Evolutionary conservation across 1,140 invertebrate species (phyloP).

Genomic region (Grapholita molesta): DNA sequence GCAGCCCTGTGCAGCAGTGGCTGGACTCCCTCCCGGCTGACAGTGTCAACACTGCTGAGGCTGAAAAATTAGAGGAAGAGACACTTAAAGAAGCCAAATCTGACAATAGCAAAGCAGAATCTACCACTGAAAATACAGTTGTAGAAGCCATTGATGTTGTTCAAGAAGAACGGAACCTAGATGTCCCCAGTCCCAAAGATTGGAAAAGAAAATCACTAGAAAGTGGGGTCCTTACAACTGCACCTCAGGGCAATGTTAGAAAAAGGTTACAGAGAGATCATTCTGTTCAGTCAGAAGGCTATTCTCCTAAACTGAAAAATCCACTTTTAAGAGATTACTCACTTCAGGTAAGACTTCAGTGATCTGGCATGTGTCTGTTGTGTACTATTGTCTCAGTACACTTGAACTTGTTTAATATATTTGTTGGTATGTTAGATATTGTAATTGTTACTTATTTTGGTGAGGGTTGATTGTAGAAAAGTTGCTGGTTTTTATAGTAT

Average conservation of each 20-base stretch:
- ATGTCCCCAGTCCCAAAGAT: slow-evolving; percentile 54
- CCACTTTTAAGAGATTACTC: slow-evolving; percentile 73
- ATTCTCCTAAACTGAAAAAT: slow-evolving; percentile 68
- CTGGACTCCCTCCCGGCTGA: slow-evolving; percentile 68
- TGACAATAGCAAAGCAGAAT: slow-evolving; percentile 49
- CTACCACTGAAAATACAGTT: slow-evolving; percentile 54
- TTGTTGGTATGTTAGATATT: too few species aligned
- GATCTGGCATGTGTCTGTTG: too few species aligned
- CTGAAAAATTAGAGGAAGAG: slow-evolving; percentile 31
- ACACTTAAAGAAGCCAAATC: slow-evolving; percentile 38
- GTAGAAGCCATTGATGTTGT: slow-evolving; percentile 44
- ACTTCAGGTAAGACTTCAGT: slow-evolving; percentile 56
- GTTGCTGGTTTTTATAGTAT: background rate
- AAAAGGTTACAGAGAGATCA: slow-evolving; percentile 67
- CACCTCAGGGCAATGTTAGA: slow-evolving; percentile 40
- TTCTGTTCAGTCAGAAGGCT: slow-evolving; percentile 73
- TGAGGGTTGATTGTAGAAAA: too few species aligned
- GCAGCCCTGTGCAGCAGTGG: slow-evolving; percentile 76
- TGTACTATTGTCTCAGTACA: too few species aligned
- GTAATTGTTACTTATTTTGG: too few species aligned
- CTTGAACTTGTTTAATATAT: too few species aligned
- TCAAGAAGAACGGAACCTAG: slow-evolving; percentile 55
- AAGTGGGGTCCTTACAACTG: slow-evolving; percentile 51
- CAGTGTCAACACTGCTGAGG: slow-evolving; percentile 25
- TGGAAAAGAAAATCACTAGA: slow-evolving; percentile 70